Base-by-base conservation (phyloP, 2,888 invertebrate genomes). In the Melipona beecheii region DNA sequence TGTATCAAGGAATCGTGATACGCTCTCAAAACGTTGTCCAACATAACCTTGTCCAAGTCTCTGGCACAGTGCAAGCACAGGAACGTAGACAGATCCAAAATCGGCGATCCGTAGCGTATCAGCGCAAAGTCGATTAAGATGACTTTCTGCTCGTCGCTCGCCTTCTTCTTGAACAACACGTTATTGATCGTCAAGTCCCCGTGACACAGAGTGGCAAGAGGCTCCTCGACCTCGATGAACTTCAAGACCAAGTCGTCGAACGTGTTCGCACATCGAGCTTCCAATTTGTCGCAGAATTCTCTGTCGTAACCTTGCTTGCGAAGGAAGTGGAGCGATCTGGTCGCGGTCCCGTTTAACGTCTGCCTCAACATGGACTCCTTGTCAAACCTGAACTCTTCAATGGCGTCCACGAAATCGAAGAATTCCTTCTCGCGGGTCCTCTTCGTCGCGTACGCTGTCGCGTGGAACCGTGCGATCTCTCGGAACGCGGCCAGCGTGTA, bases 121-220 rank as follows among this genome's bases (percentile, higher is more conserved):
- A 91, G 36, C 0, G 92, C 93, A 31, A 93, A 94, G 60, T 94
- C 92, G 36, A 92, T 87, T 13, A 92, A 36, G 76, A 86, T 88
- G 1, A 85, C 85, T 24, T 86, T 82, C 1, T 88, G 15, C 6
- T 84, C 54, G 0, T 65, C 86, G 0, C 76, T 21, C n/a, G n/a
- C n/a, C 4, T 78, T 78, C 0, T 15, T 31, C 9, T 88, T 87
- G 71, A 91, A 94, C 19, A 94, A 78, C 4, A 90, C 68, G 71
- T 94, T 94, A 74, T 92, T 92, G 58, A 91, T 82, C 0, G 93
- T 92, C 62, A 91, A 92, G 62, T 94, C 94, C 1, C 94, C 94
- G 70, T 94, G 94, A 73, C 93, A 91, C 2, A 94, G 19, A 0
- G 91, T 92, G 2, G 93, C 91, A 0, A 94, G 72, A 2, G 93